Base-by-base conservation (phyloP, 1,140 invertebrate genomes). In the Arctopsyche grandis region DNA sequence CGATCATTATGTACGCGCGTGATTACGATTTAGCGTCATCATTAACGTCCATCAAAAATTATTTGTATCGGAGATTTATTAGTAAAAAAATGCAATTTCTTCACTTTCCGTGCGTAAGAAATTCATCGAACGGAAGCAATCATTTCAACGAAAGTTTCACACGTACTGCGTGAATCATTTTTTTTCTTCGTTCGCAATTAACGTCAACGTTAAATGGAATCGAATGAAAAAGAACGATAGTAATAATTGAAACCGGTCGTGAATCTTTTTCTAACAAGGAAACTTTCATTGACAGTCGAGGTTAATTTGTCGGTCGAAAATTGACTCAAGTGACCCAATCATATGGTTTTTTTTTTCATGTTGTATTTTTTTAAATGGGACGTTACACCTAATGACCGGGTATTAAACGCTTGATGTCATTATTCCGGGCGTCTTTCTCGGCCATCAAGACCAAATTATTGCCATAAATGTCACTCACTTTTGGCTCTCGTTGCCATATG, bases 381-480 rank as follows among this genome's bases (percentile, higher is more conserved):
- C 56, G 56, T 60, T 60, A 60, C 56, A 60, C 56, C 66, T 69
- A 69, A 69, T 69, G 29, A 69, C 66, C 24, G 66, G 66, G 38
- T 48, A 38, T 71, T 71, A 71, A 71, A 48, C 69, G 43, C 21
- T 71, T 71, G 21, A 71, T 71, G 69, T 46, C 14, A 48, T 71
- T 71, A 46, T 71, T 56, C 19, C 29, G 29, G 29, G 52, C 24
- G 60, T 71, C 69, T 71, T 46, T 24, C 24, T 24, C 21, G 10
- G 21, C 21, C 29, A 38, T 38, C 29, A 38, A 3, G 63, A 19
- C 69, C n/a, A 71, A 71, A 71, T 71, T 71, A 71, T 75, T 19
- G 52, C 77, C 56, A 38, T 79, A 75, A 79, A 79, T 74, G 70
- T 79, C 78, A 75, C 63, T 79, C 71, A 46, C 58, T 16, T 74